These are phyloP conservation scores for Drosophila watanabei DNA, from an alignment of 1,140 invertebrate genomes.

Conservation along the genomic window DNA sequence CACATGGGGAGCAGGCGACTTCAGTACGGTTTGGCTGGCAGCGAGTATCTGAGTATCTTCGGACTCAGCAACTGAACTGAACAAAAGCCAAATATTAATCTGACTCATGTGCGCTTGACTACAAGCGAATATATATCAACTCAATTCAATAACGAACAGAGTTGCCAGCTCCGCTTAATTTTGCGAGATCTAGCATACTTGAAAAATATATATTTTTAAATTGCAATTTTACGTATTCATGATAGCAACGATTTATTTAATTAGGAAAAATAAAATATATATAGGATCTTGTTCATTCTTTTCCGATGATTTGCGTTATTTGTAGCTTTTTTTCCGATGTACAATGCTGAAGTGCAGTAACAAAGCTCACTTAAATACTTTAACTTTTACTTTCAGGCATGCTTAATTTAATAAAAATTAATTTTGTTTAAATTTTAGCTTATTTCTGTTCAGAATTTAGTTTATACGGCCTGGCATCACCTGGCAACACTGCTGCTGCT, in stretches of 20 bases:
- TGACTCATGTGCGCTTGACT: conserved; percentile 39
- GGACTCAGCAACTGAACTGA: conserved; percentile 31
- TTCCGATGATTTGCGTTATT: not conserved
- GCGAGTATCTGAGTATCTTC: conserved; percentile 34
- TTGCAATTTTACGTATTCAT: not conserved
- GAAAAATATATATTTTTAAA: not conserved
- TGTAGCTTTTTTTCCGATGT: not conserved
- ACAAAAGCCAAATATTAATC: conserved; percentile 51
- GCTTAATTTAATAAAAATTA: not conserved
- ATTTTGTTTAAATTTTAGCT: not conserved
- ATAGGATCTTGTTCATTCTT: not conserved
- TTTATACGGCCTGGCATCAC: not conserved
- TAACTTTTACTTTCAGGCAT: not conserved
- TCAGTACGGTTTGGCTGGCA: conserved; percentile 32
- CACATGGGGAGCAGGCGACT: conserved; percentile 33
- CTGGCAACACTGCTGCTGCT: conserved; percentile 3
- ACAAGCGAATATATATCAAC: conserved; percentile 28
- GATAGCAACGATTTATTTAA: not conserved
- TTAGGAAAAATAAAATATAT: not conserved
- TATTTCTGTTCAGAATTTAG: not conserved
- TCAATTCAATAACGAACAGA: conserved; percentile 19
- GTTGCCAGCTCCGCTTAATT: not conserved
- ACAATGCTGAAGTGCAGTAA: not conserved
- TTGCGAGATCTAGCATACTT: not conserved
- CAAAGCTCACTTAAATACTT: not conserved